A percentile compares a stretch with the other conserved stretches of the same genome.
Conservation (phyloP, 1,140 invertebrate genomes). For the Platyura marginata region DNA sequence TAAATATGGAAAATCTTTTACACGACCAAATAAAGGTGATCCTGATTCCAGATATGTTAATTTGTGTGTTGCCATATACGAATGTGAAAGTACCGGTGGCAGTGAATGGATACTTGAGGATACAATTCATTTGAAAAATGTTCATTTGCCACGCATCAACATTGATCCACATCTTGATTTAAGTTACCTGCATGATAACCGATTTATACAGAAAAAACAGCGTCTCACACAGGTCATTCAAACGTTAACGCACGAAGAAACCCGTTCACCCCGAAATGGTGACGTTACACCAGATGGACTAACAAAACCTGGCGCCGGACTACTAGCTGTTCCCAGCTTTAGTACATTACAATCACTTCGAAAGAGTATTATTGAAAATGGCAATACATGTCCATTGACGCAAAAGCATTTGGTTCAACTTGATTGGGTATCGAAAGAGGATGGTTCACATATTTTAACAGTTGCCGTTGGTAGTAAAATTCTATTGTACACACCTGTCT, state of each 20-base stretch:
- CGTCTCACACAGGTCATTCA: conserved; percentile 48
- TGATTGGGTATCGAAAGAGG: conserved; percentile 98
- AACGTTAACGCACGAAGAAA: conserved; percentile 39
- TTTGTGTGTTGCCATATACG: conserved; percentile 92
- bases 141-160: conserved; percentile 63
- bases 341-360: conserved; percentile 77
- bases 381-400: conserved; percentile 71
- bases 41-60: conserved; percentile 78
- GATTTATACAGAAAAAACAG: conserved; percentile 61
- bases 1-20: conserved; percentile 75
- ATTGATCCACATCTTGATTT: conserved; percentile 65
- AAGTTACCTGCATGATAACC: conserved; percentile 63
- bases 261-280: conserved; percentile 31
- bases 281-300: conserved; percentile 21
- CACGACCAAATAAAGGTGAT: conserved; percentile 52
- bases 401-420: conserved; percentile 82
- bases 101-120: conserved; percentile 99
- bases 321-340: conserved; percentile 80
- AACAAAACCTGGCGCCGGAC: conserved; percentile 31
- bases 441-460: conserved; percentile 94
- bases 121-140: conserved; percentile 77
- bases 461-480: conserved; percentile 90
- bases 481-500: conserved; percentile 66
- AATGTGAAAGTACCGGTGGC: conserved; percentile 96
- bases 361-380: conserved; percentile 77